Conservation (phyloP, 2,888 invertebrate genomes). For the Netelia virgata region DNA sequence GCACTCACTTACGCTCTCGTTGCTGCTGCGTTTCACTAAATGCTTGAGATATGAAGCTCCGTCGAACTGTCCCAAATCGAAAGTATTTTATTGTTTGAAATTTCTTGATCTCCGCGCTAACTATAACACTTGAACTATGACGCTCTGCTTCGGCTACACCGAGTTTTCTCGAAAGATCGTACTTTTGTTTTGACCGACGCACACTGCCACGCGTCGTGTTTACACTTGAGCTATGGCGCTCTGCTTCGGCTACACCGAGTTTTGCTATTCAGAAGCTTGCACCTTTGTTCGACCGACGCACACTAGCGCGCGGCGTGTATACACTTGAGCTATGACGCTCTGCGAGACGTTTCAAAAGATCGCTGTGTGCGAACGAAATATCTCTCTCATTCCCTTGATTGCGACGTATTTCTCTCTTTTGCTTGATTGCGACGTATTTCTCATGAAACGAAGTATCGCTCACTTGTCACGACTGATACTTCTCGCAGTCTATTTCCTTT, state of each 20-base stretch:
- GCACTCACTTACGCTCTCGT: slow-evolving; percentile 55
- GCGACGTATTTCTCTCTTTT: no score
- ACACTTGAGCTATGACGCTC: background rate
- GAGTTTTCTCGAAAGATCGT: background rate
- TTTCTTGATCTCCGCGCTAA: background rate
- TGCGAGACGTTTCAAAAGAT: background rate
- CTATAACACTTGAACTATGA: slow-evolving; percentile 34
- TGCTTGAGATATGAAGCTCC: slow-evolving; percentile 51
- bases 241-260: slow-evolving; percentile 2
- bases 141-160: slow-evolving; percentile 35
- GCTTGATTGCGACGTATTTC: no score
- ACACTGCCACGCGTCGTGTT: background rate
- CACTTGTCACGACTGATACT: no score
- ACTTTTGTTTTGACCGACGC: slow-evolving; percentile 4
- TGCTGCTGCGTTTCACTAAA: background rate
- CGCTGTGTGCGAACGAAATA: no score
- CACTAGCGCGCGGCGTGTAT: background rate
- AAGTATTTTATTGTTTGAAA: background rate
- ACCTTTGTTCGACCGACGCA: slow-evolving; percentile 13
- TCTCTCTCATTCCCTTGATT: no score
- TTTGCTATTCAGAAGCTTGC: background rate
- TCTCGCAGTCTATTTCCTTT: no score
- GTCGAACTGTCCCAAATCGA: background rate
- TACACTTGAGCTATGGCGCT: background rate
- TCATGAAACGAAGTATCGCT: no score